Evolutionary conservation across 2,888 invertebrate species (phyloP).

Genomic region (Myopa tessellatipennis): DNA sequence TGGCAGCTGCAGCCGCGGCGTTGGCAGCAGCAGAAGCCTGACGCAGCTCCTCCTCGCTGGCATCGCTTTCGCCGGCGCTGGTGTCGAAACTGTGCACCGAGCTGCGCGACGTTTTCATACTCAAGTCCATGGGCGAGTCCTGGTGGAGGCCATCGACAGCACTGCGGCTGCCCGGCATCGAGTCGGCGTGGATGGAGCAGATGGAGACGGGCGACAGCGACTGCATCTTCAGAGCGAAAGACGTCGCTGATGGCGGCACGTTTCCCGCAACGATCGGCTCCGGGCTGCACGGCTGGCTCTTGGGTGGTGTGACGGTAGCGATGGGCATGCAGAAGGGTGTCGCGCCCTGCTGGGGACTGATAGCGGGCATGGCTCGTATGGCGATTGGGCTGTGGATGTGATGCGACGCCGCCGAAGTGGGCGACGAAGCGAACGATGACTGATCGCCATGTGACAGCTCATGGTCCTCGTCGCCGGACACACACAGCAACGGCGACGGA

Average conservation of each 20-base stretch:
- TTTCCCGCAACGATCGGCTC: conserved; percentile 21
- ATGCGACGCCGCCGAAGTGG: conserved; percentile 23
- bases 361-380: conserved; percentile 53
- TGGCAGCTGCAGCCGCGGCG: conserved; percentile 9
- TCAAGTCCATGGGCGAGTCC: conserved; percentile 72
- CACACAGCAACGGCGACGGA: conserved; percentile 58
- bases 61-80: conserved; percentile 54
- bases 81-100: conserved; percentile 60
- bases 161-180: conserved; percentile 28
- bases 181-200: conserved; percentile 58
- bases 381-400: conserved; percentile 55
- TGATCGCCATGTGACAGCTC: conserved; percentile 38
- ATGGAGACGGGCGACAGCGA: conserved; percentile 64
- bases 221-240: conserved; percentile 58
- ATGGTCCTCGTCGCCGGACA: conserved; percentile 56
- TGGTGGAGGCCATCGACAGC: conserved; percentile 34
- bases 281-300: conserved; percentile 31
- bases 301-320: conserved; percentile 35
- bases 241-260: conserved; percentile 24
- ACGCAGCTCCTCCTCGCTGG: conserved; percentile 53
- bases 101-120: conserved; percentile 72
- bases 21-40: conserved; percentile 23
- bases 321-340: conserved; percentile 55
- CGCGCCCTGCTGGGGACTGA: conserved; percentile 49
- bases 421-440: conserved; percentile 29